Percentiles rank a stretch among this genome's conserved stretches.
Evolutionary conservation across 2,113 vertebrate species (phyloP).

Genomic region (Canis aureus): DNA sequence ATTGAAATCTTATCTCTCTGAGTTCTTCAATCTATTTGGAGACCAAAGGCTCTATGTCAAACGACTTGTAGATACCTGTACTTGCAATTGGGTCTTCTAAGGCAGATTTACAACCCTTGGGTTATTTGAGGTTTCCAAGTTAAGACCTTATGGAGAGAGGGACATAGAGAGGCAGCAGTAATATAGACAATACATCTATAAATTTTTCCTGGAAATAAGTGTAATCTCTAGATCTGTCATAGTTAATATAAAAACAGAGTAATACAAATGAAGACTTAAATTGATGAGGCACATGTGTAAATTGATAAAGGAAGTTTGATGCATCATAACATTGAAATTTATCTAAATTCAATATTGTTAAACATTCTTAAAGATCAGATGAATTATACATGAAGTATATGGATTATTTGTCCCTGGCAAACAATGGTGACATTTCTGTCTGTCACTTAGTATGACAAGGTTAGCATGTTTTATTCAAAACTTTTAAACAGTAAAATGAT

Average conservation of each 20-base stretch:
- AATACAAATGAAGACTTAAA: conserved; percentile 82
- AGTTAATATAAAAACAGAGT: conserved; percentile 70
- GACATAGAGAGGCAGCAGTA: conserved; percentile 12
- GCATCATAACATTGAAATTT: conserved; percentile 85
- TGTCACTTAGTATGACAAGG: conserved; percentile 91
- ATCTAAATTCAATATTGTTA: conserved; percentile 91
- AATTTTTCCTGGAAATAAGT: conserved; percentile 63
- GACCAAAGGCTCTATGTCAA: neutral
- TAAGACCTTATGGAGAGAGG: neutral
- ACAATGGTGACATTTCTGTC: conserved; percentile 91
- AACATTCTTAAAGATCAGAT: conserved; percentile 91
- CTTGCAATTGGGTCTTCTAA: neutral
- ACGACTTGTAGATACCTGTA: neutral
- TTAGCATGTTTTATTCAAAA: conserved; percentile 92
- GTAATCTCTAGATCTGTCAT: conserved; percentile 54
- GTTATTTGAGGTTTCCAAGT: conserved; percentile 51
- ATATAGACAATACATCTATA: neutral
- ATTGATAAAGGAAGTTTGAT: conserved; percentile 86
- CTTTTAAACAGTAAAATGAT: conserved; percentile 87
- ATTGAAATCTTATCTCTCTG: conserved; percentile 63
- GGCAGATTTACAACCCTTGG: conserved; percentile 29
- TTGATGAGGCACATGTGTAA: conserved; percentile 81
- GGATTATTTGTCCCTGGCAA: conserved; percentile 91
- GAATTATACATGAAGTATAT: conserved; percentile 92
- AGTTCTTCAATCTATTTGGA: conserved; percentile 64